phyloP scores from a whole-genome alignment of 2,888 invertebrate species.

The Entomobrya proxima region DNA sequence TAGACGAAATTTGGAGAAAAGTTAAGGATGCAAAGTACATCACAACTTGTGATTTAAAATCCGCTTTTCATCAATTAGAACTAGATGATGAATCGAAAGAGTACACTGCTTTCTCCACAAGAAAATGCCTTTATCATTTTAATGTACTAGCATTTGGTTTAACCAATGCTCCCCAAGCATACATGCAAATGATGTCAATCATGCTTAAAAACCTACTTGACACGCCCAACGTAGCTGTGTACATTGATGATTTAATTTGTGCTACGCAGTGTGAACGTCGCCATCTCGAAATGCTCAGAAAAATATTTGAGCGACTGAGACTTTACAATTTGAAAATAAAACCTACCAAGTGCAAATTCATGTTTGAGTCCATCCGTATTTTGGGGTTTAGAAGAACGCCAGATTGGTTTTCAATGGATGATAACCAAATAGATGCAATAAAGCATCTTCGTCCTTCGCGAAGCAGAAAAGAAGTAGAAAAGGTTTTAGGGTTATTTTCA shows the following conservation, averaged over 20 bases:
- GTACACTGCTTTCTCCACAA: constrained; percentile 75
- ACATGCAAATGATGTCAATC: constrained; percentile 73
- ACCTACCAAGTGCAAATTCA: constrained; percentile 76
- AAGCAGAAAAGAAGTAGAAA: constrained; percentile 70
- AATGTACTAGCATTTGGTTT: constrained; percentile 66
- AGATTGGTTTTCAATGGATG: constrained; percentile 74
- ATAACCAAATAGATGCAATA: constrained; percentile 73
- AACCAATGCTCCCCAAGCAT: constrained; percentile 75
- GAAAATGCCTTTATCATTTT: constrained; percentile 75
- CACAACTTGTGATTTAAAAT: constrained; percentile 75
- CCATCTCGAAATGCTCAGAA: constrained; percentile 70
- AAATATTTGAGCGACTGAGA: constrained; percentile 67
- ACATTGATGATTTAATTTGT: constrained; percentile 76
- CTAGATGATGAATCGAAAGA: constrained; percentile 68
- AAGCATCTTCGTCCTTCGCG: constrained; percentile 72
- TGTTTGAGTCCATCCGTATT: constrained; percentile 73
- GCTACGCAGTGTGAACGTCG: constrained; percentile 71
- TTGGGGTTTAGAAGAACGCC: constrained; percentile 76
- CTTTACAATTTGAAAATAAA: constrained; percentile 75
- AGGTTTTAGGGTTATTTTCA: constrained; percentile 75
- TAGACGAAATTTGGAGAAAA: constrained; percentile 73
- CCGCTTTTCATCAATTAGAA: constrained; percentile 76
- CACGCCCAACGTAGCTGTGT: constrained; percentile 44
- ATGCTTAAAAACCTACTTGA: not conserved
- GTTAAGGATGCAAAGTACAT: constrained; percentile 75